Conservation (phyloP, 2,888 invertebrate genomes). For the Euproctis similis region DNA sequence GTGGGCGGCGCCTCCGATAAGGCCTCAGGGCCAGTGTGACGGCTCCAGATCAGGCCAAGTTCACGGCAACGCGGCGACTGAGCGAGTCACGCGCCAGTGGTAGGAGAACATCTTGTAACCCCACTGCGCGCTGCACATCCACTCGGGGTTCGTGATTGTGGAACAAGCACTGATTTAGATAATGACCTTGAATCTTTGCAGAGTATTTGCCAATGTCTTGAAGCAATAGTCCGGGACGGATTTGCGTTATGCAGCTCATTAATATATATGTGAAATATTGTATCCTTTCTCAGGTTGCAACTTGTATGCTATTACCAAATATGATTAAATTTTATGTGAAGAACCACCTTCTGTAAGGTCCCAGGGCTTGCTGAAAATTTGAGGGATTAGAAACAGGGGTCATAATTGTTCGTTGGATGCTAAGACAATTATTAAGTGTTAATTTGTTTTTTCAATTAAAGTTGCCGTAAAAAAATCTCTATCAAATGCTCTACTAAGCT, state of each 20-base stretch:
- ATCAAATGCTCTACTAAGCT: no score
- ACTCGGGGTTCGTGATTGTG: conserved; percentile 27
- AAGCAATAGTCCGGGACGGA: conserved; percentile 5
- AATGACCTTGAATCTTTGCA: conserved; percentile 44
- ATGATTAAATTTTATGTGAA: no score
- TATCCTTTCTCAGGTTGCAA: no score
- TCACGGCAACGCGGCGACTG: conserved; percentile 67
- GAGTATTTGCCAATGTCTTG: conserved; percentile 20
- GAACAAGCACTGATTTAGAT: conserved; percentile 44
- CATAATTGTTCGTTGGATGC: no score
- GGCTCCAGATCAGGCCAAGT: conserved; percentile 62
- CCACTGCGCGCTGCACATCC: conserved; percentile 18
- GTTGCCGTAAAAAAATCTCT: no score
- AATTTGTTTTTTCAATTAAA: no score
- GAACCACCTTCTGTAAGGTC: no score
- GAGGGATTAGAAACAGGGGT: no score
- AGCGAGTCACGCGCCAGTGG: conserved; percentile 41
- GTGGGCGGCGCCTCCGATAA: conserved; percentile 70
- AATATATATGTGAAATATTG: no score
- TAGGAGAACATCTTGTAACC: conserved; percentile 24
- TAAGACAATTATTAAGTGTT: no score
- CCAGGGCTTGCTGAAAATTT: no score
- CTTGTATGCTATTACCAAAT: no score
- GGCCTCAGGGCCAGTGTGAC: conserved; percentile 66
- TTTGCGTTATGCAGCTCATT: conserved; percentile 5